Evolutionary conservation across 2,113 vertebrate species (phyloP).

Genomic region (Lepidothrix coronata): DNA sequence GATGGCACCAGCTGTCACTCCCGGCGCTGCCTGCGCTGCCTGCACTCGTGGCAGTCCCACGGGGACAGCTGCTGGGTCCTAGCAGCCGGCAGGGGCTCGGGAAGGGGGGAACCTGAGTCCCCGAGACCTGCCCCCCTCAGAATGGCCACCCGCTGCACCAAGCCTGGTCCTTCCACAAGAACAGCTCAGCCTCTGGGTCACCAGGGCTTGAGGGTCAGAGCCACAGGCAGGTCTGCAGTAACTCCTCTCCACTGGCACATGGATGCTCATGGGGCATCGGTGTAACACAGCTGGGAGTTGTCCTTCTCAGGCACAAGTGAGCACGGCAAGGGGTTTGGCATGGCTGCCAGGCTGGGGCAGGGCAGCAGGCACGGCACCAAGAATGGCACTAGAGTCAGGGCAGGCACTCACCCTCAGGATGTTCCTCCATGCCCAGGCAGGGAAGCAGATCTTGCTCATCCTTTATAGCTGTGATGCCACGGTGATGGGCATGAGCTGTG

Average conservation of each 20-base stretch:
- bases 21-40: constrained; percentile 49
- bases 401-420: accelerated
- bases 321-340: background rate
- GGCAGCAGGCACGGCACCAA: background rate
- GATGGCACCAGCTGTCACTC: constrained; percentile 73
- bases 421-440: background rate
- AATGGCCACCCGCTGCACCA: no score
- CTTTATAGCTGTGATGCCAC: background rate
- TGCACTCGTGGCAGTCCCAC: constrained; percentile 4
- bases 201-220: background rate
- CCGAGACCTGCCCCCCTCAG: background rate
- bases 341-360: background rate
- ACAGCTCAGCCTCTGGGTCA: background rate
- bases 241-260: accelerated
- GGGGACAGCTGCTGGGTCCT: constrained; percentile 64
- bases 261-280: background rate
- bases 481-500: accelerated
- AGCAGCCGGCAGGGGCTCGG: background rate
- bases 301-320: accelerated
- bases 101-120: background rate
- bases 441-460: background rate
- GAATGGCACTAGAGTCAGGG: background rate
- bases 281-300: accelerated
- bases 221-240: background rate
- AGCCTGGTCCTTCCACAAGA: background rate